Conservation (phyloP, 2,888 invertebrate genomes). For the Orchesella flavescens region DNA sequence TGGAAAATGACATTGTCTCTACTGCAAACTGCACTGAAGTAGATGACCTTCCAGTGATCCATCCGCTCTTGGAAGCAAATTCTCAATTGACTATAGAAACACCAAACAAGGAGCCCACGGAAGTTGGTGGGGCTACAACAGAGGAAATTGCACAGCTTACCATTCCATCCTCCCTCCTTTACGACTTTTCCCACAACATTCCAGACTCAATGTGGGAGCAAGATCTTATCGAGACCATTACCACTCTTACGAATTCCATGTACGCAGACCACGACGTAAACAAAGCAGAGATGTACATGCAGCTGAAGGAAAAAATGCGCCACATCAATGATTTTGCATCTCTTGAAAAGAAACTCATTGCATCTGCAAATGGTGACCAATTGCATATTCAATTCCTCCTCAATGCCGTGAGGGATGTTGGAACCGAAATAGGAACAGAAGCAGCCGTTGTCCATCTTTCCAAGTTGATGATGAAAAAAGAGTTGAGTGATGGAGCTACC, state of each 20-base stretch:
- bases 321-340: not conserved
- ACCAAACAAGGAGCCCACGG: not conserved
- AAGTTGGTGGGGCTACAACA: not conserved
- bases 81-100: not conserved
- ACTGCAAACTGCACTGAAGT: not conserved
- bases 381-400: constrained; percentile 6
- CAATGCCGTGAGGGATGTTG: constrained; percentile 13
- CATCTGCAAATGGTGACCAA: not conserved
- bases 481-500: not conserved
- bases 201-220: not conserved
- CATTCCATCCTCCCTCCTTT: not conserved
- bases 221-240: not conserved
- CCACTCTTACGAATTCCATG: not conserved
- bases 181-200: constrained; percentile 20
- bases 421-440: constrained; percentile 14
- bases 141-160: constrained; percentile 23
- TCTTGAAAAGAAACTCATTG: not conserved
- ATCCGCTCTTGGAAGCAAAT: not conserved
- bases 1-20: not conserved
- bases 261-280: not conserved
- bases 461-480: not conserved
- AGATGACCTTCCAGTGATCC: not conserved
- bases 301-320: constrained; percentile 1
- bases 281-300: not conserved
- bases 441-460: constrained; percentile 2